Evolutionary conservation across 2,888 invertebrate genomes (phyloP), one percentile per base, ranked within the genome.

Genomic region (Steromphala cineraria): DNA sequence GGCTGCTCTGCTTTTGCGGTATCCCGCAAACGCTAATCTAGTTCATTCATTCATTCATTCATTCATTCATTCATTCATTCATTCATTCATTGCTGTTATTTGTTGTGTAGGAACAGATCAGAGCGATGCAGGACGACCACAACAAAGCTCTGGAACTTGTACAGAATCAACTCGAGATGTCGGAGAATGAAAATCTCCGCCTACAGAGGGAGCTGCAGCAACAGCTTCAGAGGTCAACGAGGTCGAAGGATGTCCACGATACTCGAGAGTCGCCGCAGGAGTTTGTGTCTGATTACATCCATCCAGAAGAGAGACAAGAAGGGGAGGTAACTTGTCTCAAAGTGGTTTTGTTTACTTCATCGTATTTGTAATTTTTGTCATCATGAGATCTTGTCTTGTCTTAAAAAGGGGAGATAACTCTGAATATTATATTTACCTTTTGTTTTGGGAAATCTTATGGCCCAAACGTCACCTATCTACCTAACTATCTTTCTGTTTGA

Each of bases 101-200:
- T 17, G 52, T 21, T 79, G 86, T 87, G 24, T 82, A 95, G 94
- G 93, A 93, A 74, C 94, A 94, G 88, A 89, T 94, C 13, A 90
- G 92, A 67, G 90, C 91, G 36, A 84, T 94, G n/a, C 93, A 94
- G 83, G 92, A 93, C 36, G 93, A 93, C 80, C 92, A 94, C 79
- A 84, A 86, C 21, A 84, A 84, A 17, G 90, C 92, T 62, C 83
- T 94, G 21, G 91, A 92, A 46, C 88, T 91, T 77, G 84, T 94
- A 75, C 93, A 94, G 84, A 87, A 90, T 28, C 94, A 94, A 86
- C 84, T 94, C 53, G 94, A 94, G 56, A 89, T 90, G 55, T 87
- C 92, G n/a, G 93, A 93, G 80, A 84, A 87, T 31, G 93, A 94
- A 82, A 90, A 92, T 76, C 81, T 89, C 46, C 89, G 90, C 3